These are phyloP conservation scores for Himalopsyche anomala DNA, from an alignment of 2,888 invertebrate species.

Conservation along the genomic window DNA sequence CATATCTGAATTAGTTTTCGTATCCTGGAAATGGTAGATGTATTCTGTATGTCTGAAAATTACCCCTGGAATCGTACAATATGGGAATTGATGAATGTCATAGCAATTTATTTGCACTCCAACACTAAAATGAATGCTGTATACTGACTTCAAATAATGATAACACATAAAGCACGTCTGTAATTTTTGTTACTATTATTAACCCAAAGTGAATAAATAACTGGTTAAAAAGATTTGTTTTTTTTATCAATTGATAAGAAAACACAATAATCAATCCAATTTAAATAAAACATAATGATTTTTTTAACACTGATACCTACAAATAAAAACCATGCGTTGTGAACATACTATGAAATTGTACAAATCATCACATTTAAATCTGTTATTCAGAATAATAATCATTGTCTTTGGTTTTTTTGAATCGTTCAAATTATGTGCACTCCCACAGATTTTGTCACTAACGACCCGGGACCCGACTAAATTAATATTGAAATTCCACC, in stretches of 20 bases:
- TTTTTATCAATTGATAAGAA: background rate
- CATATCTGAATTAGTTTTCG: constrained; percentile 75
- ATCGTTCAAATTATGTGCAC: too few species aligned
- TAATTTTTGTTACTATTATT: background rate
- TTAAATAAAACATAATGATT: background rate
- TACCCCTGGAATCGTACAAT: constrained; percentile 72
- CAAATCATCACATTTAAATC: background rate
- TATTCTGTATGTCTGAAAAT: constrained; percentile 76
- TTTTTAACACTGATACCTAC: background rate
- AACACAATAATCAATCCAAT: background rate
- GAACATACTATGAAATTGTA: constrained; percentile 23
- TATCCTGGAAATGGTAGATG: constrained; percentile 76
- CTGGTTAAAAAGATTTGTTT: background rate
- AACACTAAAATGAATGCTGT: too few species aligned
- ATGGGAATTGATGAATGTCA: constrained; percentile 32
- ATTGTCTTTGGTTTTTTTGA: too few species aligned
- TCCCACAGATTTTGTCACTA: too few species aligned
- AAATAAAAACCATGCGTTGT: constrained; percentile 11
- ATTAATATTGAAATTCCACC: too few species aligned
- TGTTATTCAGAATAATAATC: too few species aligned
- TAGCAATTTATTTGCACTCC: background rate
- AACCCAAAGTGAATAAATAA: background rate
- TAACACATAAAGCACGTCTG: background rate
- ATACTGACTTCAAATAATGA: background rate
- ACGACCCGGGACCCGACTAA: too few species aligned